Base-by-base conservation (phyloP, 2,113 vertebrate genomes). In the Tragelaphus buxtoni region DNA sequence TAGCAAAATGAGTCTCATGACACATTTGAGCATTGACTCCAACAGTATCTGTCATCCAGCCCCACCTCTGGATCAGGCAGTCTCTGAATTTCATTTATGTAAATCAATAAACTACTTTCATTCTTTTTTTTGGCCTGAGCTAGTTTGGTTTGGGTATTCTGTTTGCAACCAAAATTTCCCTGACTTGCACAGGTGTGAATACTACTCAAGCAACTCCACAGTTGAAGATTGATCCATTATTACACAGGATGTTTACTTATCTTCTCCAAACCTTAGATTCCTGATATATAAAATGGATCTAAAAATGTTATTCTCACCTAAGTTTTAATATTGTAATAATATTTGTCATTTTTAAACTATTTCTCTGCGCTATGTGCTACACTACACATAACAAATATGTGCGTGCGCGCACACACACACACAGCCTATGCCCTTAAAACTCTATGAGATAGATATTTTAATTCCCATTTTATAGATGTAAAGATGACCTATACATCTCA, bases 111-210 rank as follows among this genome's bases (percentile, higher is more conserved):
- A 22, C 47, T 95, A 10, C 35, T 80, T 94, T 91, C 76, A 82
- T 94, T 95, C n/a, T 11, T 84, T 58, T 89, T 55, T 91, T 83
- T 45, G 24, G 12, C 7, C 76, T 81, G 81, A 35, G 77, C 9
- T 53, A 83, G 39, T 80, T 97, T 96, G 35, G 18, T n/a, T 95
- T n/a, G 47, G 32, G 22, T 89, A 28, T 83, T 93, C 61, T 93
- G 4, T 87, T 86, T 91, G 30, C 45, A 60, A 45, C 24, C 42
- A 39, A 79, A 77, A n/a, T 82, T 96, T 3, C 7, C 49, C 49
- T 81, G 28, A 76, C 7, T 61, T 76, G 77, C 12, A 81, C 2
- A 92, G 32, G 42, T 47, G 9, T 90, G 42, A 95, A 53, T 76
- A 77, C 58, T n/a, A 69, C 24, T 82, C 55, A 90, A 55, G 42